These are phyloP conservation scores for Pangasius krempfi DNA, from an alignment of 2,797 vertebrate genomes.

Conservation along the genomic window DNA sequence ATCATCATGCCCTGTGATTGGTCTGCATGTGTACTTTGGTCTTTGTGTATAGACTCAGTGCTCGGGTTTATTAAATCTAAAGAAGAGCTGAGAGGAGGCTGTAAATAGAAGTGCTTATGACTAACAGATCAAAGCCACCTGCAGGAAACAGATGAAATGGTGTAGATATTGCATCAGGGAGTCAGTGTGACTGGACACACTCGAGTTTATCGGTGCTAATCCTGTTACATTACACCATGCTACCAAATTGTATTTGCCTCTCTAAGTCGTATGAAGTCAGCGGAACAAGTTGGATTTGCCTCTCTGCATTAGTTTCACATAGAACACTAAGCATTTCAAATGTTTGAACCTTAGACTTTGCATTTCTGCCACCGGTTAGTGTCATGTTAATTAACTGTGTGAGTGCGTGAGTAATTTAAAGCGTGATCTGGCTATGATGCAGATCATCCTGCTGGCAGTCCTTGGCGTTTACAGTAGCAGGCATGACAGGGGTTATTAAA, in stretches of 20 bases:
- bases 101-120: background rate
- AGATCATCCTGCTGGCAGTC: background rate
- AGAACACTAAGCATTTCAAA: background rate
- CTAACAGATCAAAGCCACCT: background rate
- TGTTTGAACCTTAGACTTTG: background rate
- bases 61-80: conserved; percentile 2
- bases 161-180: conserved; percentile 17
- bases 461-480: background rate
- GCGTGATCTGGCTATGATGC: background rate
- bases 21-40: background rate
- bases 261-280: background rate
- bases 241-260: conserved; percentile 31
- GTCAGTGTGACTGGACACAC: conserved; percentile 20
- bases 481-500: background rate
- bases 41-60: background rate
- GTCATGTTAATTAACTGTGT: background rate
- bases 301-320: background rate
- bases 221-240: conserved; percentile 22
- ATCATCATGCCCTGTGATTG: background rate
- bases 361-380: background rate
- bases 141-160: conserved; percentile 9
- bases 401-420: background rate
- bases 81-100: conserved; percentile 1
- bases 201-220: conserved; percentile 17
- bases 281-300: background rate